A percentile compares a stretch with the other conserved stretches of the same genome.
Conservation (phyloP, 2,888 invertebrate species). For the Lordiphosa andalusiaca region DNA sequence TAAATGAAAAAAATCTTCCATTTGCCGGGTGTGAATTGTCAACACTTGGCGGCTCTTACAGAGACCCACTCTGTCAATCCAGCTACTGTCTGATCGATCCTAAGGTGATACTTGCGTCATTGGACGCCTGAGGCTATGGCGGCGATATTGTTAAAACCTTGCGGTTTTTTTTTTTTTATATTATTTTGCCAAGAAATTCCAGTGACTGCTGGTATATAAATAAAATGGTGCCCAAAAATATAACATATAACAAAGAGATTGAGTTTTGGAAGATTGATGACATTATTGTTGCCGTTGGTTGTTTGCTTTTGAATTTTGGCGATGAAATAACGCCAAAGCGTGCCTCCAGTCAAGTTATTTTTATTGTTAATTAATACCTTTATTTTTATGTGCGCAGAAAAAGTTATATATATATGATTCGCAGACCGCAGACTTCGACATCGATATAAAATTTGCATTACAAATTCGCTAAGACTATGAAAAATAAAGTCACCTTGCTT, state of each 20-base stretch:
- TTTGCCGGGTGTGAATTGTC: conserved; percentile 35
- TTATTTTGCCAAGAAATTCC: conserved; percentile 29
- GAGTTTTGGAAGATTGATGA: conserved; percentile 55
- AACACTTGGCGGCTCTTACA: conserved; percentile 29
- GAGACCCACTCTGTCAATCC: neutral
- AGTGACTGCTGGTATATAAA: conserved; percentile 55
- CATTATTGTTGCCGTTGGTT: conserved; percentile 26
- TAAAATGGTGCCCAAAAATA: conserved; percentile 69
- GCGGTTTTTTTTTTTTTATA: conserved; percentile 27
- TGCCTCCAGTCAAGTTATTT: conserved; percentile 70
- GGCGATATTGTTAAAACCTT: conserved; percentile 37
- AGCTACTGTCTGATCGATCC: conserved; percentile 33
- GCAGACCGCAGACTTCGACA: conserved; percentile 33
- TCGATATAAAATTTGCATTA: conserved; percentile 64
- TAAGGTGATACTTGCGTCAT: conserved; percentile 56
- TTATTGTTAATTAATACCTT: conserved; percentile 71
- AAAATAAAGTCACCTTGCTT: conserved; percentile 73
- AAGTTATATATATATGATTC: conserved; percentile 26
- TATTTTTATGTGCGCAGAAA: conserved; percentile 56
- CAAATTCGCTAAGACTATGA: conserved; percentile 58
- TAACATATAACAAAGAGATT: conserved; percentile 52
- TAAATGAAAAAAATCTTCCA: conserved; percentile 41
- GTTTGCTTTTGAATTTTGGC: conserved; percentile 22
- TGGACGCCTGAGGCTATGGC: conserved; percentile 7
- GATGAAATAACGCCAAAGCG: conserved; percentile 71